Conservation (phyloP, 2,888 invertebrate species). For the Himalopsyche tibetana region DNA sequence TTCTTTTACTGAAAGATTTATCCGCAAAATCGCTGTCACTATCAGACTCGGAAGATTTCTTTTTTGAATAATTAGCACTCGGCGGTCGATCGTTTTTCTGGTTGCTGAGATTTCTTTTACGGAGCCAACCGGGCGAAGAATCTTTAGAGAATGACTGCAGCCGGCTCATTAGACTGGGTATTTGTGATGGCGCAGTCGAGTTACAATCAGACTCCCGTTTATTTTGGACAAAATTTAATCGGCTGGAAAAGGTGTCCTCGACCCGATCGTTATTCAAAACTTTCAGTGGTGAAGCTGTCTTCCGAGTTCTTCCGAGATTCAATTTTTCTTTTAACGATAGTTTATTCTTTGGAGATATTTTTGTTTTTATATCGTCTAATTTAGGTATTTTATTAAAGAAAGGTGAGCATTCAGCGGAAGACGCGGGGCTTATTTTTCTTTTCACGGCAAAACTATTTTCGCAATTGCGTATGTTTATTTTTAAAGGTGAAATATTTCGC, state of each 20-base stretch:
- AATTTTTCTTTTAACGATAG: conserved; percentile 53
- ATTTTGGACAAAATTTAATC: not conserved
- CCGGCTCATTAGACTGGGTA: not conserved
- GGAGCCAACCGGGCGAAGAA: not conserved
- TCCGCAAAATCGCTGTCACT: conserved; percentile 68
- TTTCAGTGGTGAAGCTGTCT: not conserved
- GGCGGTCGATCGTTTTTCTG: not conserved
- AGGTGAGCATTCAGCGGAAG: conserved; percentile 70
- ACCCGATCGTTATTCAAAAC: not conserved
- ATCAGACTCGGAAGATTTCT: conserved; percentile 45
- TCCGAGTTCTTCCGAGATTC: not conserved
- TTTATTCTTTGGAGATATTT: conserved; percentile 35
- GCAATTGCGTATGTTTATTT: not conserved
- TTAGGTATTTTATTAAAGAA: conserved; percentile 72
- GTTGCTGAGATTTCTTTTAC: not conserved
- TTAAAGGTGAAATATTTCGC: conserved; percentile 23
- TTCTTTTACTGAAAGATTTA: conserved; percentile 39
- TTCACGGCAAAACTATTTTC: conserved; percentile 65
- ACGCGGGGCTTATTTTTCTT: conserved; percentile 68
- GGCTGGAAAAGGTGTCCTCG: not conserved
- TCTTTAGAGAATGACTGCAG: conserved; percentile 9
- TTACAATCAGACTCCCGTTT: not conserved
- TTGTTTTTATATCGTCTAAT: not conserved
- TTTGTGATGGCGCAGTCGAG: not conserved
- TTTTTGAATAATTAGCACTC: not conserved